A percentile compares a stretch with the other conserved stretches of the same genome.
These are phyloP conservation scores for Sterna hirundo DNA, from an alignment of 2,113 vertebrate species.

Conservation along the genomic window DNA sequence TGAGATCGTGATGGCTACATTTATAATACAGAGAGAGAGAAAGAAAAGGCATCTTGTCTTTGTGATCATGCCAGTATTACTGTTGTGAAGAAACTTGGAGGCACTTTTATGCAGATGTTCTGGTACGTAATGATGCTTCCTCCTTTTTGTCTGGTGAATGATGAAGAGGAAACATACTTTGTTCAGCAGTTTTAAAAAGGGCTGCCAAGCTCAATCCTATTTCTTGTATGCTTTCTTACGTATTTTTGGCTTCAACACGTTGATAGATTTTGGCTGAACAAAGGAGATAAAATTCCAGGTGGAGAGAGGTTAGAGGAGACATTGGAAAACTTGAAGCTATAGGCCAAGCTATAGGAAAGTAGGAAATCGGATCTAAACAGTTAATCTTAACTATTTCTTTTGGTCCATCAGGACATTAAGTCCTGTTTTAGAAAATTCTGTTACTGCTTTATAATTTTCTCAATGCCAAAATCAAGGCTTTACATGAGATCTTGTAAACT, in stretches of 20 bases:
- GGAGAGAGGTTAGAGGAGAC: neutral
- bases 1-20: constrained; percentile 2
- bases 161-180: neutral
- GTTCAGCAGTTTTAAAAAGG: neutral
- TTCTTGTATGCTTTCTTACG: neutral
- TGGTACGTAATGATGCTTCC: neutral
- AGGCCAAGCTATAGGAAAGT: neutral
- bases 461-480: neutral
- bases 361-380: neutral
- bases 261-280: neutral
- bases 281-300: neutral
- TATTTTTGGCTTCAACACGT: neutral
- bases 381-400: neutral
- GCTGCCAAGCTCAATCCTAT: neutral
- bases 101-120: neutral
- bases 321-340: neutral
- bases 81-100: neutral
- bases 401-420: neutral
- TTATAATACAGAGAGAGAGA: neutral
- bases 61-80: neutral
- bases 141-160: neutral
- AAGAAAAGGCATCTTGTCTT: neutral
- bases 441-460: neutral
- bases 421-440: neutral
- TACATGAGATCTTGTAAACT: neutral